Evolutionary conservation across 1,140 invertebrate genomes (phyloP).

Genomic region (Drosophila ironensis): DNA sequence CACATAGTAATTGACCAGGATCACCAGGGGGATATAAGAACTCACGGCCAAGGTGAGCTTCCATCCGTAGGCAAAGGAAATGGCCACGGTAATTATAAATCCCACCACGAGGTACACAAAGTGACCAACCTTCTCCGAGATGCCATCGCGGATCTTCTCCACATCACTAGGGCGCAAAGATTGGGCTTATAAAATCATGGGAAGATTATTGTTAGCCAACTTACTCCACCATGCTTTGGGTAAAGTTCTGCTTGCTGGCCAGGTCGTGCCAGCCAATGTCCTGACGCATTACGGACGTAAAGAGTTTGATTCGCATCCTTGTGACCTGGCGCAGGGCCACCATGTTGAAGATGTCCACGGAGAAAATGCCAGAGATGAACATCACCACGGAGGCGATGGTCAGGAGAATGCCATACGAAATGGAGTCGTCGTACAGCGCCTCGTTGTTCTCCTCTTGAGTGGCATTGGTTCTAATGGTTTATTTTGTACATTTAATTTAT

Average conservation of each 20-base stretch:
- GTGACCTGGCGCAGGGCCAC: constrained; percentile 86
- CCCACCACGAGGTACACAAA: constrained; percentile 86
- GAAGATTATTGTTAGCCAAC: constrained; percentile 33
- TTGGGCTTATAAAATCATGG: not conserved
- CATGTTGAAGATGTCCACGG: constrained; percentile 87
- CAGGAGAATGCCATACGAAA: constrained; percentile 85
- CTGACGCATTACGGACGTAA: constrained; percentile 90
- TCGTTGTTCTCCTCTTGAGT: constrained; percentile 83
- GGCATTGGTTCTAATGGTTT: constrained; percentile 82
- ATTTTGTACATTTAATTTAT: not conserved
- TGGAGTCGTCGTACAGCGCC: constrained; percentile 86
- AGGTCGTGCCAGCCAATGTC: constrained; percentile 96
- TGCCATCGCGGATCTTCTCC: constrained; percentile 92
- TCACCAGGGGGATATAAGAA: constrained; percentile 90
- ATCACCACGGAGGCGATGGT: constrained; percentile 84
- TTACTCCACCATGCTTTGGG: constrained; percentile 92
- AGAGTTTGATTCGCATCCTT: constrained; percentile 87
- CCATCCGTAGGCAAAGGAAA: constrained; percentile 91
- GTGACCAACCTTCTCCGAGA: constrained; percentile 93
- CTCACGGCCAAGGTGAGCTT: constrained; percentile 91
- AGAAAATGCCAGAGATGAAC: constrained; percentile 86
- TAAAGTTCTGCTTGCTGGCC: constrained; percentile 92
- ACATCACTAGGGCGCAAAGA: constrained; percentile 87
- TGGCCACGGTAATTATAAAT: constrained; percentile 86
- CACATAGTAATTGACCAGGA: constrained; percentile 86